Conservation (phyloP, 2,797 vertebrate genomes). For the Premnoplex brunnescens region DNA sequence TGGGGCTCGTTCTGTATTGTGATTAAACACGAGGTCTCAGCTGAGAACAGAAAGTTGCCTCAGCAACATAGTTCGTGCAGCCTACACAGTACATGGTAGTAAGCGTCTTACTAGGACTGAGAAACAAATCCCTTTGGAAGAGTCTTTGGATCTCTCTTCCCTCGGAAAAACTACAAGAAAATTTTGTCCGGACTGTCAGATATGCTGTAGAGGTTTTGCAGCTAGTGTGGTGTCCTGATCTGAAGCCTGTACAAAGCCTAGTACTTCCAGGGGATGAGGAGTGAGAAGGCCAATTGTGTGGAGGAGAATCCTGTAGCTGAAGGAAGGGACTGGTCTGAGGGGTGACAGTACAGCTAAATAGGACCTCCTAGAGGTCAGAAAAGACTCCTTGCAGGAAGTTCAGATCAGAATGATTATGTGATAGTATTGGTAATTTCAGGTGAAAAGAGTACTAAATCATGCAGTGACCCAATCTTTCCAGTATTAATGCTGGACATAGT, state of each 20-base stretch:
- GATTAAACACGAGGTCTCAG: neutral
- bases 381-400: neutral
- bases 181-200: neutral
- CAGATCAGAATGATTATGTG: neutral
- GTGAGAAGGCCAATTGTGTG: neutral
- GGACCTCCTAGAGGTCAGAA: neutral
- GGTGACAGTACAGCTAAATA: neutral
- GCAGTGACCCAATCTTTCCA: neutral
- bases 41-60: neutral
- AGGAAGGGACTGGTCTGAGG: neutral
- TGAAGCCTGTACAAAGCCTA: neutral
- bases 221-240: neutral
- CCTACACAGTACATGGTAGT: neutral
- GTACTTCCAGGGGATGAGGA: neutral
- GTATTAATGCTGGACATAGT: neutral
- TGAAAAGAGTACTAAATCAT: neutral
- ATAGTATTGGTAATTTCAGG: neutral
- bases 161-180: neutral
- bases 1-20: neutral
- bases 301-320: neutral
- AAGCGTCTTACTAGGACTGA: neutral
- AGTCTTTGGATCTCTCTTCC: neutral
- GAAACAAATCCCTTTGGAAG: neutral
- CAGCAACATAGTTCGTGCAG: neutral
- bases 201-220: neutral